Base-by-base conservation (phyloP, 2,888 invertebrate genomes). In the Patella caerulea region DNA sequence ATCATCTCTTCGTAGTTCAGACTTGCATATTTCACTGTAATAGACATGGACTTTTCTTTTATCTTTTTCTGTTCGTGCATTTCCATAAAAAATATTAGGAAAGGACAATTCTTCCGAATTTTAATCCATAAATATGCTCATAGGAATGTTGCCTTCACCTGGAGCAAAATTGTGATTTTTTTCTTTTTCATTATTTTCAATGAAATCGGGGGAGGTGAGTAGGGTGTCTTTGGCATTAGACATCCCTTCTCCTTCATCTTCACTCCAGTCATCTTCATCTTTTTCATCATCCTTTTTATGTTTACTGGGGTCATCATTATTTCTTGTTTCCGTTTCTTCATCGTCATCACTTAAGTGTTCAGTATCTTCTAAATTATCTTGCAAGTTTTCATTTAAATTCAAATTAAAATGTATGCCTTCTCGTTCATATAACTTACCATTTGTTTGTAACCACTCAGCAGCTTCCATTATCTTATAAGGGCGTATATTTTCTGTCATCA, bases 331-430 rank as follows among this genome's bases (percentile, higher is more conserved):
- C 19, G 82, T 74, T 71, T 59, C 34, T 4, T 72, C 19, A 14
- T 79, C 24, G 9, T 81, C 65, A 24, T 83, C 84, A 3, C 55
- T n/a, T 81, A 17, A 59, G 12, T 59, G 3, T 59, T 59, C n/a
- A 9, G 5, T 59, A 59, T n/a, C 17, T 59, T 59, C 70, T 19
- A 17, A 24, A 69, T 53, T n/a, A 29, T 52, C 29, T 70, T 70
- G 75, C 75, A 34, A 53, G 9, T 17, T n/a, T n/a, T 11, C 3
- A 54, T 65, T 70, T 29, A 29, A 29, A 29, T 29, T 29, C 29
- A 29, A 29, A 29, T 29, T 29, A 17, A 52, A 29, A 17, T 45
- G 5, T 3, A 70, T 75, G 15, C 71, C 24, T 53, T 65, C 69
- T 11, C 24, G 14, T 53, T 75, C 45, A 15, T 75, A 65, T 14